A percentile compares a stretch with the other conserved stretches of the same genome.
Conservation (phyloP, 2,888 invertebrate species). For the Lasius fuliginosus region DNA sequence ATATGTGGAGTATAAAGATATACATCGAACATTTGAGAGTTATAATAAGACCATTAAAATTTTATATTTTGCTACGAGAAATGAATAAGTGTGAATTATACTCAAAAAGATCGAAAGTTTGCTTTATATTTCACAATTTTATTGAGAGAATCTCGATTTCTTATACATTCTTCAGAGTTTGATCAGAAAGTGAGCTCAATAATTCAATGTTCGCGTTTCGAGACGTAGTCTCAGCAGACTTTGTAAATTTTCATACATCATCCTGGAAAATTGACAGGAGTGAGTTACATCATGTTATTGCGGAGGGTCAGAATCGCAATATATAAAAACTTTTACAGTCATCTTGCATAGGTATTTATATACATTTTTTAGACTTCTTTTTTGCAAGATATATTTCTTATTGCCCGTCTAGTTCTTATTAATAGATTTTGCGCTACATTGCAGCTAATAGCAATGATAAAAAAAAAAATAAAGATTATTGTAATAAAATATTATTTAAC, state of each 20-base stretch:
- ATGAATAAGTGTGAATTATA: not conserved
- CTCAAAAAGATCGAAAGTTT: not conserved
- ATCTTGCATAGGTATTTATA: not conserved
- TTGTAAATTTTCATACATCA: conserved; percentile 14
- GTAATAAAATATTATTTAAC: not conserved
- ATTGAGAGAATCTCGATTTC: not conserved
- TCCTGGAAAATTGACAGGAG: conserved; percentile 6
- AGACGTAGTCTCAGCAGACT: not conserved
- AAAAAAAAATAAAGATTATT: not conserved
- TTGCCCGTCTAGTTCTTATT: not conserved
- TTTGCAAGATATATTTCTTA: not conserved
- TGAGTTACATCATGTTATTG: not conserved
- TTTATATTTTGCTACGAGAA: not conserved
- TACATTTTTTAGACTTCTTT: not conserved
- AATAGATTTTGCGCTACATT: not conserved
- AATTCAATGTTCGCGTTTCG: not conserved
- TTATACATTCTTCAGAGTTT: not conserved
- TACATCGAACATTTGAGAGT: not conserved
- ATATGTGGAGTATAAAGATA: not conserved
- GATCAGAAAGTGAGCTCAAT: not conserved
- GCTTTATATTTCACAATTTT: not conserved
- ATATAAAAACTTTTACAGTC: not conserved
- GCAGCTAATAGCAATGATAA: not conserved
- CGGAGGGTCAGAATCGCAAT: not conserved
- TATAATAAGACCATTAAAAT: not conserved